Evolutionary conservation across 2,113 vertebrate species (phyloP).

Genomic region (Helogale parvula): DNA sequence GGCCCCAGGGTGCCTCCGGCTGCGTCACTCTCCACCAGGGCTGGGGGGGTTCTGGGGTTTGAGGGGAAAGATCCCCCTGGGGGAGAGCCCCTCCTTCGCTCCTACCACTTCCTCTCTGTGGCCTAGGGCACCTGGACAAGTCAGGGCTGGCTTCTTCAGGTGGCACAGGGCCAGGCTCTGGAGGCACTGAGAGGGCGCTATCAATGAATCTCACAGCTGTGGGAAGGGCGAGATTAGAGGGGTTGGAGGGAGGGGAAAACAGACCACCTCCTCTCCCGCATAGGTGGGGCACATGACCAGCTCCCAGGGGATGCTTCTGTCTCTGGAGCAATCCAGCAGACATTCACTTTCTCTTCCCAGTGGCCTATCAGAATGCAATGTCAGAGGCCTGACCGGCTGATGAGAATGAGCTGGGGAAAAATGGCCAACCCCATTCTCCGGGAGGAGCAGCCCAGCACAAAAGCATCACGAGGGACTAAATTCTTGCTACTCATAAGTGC

Average conservation of each 20-base stretch:
- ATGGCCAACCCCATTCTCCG: not conserved
- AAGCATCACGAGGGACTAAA: not conserved
- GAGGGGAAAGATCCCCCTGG: constrained; percentile 19
- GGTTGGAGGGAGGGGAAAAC: not conserved
- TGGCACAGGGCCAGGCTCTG: constrained; percentile 52
- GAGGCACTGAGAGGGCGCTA: constrained; percentile 53
- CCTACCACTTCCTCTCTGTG: constrained; percentile 78
- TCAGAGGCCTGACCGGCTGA: not conserved
- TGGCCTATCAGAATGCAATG: not conserved
- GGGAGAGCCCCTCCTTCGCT: constrained; percentile 46
- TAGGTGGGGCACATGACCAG: not conserved
- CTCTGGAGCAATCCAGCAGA: not conserved
- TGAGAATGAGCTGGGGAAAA: not conserved
- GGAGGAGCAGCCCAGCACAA: not conserved
- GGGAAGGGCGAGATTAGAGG: constrained; percentile 28
- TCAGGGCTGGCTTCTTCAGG: constrained; percentile 33
- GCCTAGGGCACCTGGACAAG: constrained; percentile 67
- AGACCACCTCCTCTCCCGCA: not conserved
- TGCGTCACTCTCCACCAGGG: not conserved
- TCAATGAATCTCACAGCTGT: constrained; percentile 77
- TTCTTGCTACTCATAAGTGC: not conserved
- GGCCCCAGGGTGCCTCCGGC: not conserved
- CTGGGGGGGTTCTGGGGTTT: not conserved
- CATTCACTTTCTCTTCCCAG: not conserved
- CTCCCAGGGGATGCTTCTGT: not conserved